Percentiles rank a stretch among this genome's conserved stretches.
Conservation (phyloP, 2,888 invertebrate species). For the Lysandra bellargus region DNA sequence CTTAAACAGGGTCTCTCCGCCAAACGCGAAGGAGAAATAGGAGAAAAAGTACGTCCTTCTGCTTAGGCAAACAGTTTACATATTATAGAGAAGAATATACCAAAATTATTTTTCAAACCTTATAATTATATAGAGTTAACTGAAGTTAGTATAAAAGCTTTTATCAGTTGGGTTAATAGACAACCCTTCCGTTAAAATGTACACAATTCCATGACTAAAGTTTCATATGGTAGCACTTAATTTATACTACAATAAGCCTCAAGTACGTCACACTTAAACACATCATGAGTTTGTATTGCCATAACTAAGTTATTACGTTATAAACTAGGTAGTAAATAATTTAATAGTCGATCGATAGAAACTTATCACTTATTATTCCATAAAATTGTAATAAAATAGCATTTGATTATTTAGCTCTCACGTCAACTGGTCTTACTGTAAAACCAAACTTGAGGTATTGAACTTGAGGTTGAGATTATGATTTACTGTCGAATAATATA, state of each 20-base stretch:
- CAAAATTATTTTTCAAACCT: too few relatives aligned
- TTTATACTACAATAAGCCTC: not conserved
- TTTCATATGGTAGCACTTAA: not conserved
- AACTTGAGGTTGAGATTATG: not conserved
- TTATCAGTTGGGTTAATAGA: too few relatives aligned
- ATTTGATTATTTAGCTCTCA: not conserved
- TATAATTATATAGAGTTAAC: too few relatives aligned
- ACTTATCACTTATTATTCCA: not conserved
- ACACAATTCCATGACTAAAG: too few relatives aligned
- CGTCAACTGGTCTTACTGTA: not conserved
- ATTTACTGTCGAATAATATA: too few relatives aligned
- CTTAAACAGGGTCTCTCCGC: too few relatives aligned
- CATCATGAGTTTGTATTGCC: not conserved
- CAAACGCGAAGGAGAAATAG: too few relatives aligned
- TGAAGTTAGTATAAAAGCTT: too few relatives aligned
- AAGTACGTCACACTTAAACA: not conserved
- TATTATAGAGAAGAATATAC: too few relatives aligned
- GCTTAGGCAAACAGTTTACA: too few relatives aligned
- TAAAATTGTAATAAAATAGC: not conserved
- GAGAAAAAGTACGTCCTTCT: too few relatives aligned
- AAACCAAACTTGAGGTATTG: not conserved
- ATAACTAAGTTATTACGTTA: slow-evolving; percentile 5
- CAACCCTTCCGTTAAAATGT: too few relatives aligned
- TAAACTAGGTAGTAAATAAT: not conserved
- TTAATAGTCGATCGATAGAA: not conserved